Base-by-base conservation (phyloP, 2,888 invertebrate genomes). In the Clunio marinus region DNA sequence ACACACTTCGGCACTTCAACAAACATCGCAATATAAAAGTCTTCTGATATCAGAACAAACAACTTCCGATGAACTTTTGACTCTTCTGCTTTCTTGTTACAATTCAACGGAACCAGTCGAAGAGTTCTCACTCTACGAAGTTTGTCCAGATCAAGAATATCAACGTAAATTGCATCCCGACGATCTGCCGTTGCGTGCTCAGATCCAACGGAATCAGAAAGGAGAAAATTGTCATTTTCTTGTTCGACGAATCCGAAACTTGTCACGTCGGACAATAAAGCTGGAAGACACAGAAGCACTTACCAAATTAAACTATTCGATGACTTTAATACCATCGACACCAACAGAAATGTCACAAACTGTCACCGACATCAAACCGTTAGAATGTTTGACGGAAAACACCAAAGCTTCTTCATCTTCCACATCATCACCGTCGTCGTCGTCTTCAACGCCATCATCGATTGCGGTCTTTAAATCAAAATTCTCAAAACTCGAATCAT, bases 21-120 rank as follows among this genome's bases (percentile, higher is more conserved):
- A 91, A 67, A 91, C 91, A 76, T 94, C 93, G 0, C 91, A 93
- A 81, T 95, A 95, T 83, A 95, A 95, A 81, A 92, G 92, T 72
- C 81, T 95, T 73, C 83, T 95, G 72, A 88, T 94, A 73, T 93
- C 93, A 72, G 93, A 93, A 73, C 84, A 89, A 74, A 95, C 95
- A 59, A 92, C 92, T 22, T 90, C 90, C 0, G 92, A 93, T 76
- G 94, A 95, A 79, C 81, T 95, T 70, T 85, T 95, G 70, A 87
- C 89, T 70, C 84, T 95, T 72, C 79, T 95, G 69, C 82, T 95
- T 69, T 89, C 88, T 73, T 93, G 93, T 79, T 93, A 91, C 77
- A 89, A 87, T 77, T 91, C 89, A 70, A 83, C 83, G 71, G 93
- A 93, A 76, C 85, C 88, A 24, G 89, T 92, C 1, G 92, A 92